phyloP scores from a whole-genome alignment of 2,113 vertebrate species.

The Aphelocoma coerulescens region DNA sequence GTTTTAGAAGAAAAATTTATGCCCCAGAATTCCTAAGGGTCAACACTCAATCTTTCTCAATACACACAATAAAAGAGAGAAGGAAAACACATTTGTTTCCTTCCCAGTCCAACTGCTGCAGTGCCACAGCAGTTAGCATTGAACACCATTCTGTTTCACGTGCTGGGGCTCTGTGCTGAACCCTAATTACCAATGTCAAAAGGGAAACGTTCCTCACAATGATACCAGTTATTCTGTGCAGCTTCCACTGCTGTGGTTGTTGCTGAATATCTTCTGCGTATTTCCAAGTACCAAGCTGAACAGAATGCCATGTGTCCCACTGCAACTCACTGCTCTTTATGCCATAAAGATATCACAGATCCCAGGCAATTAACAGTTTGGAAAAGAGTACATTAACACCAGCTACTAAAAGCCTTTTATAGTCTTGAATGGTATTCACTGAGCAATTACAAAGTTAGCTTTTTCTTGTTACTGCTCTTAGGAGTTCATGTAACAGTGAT shows the following conservation, averaged over 20 bases:
- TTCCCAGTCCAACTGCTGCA: background rate
- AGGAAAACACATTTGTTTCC: conserved; percentile 15
- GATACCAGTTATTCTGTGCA: background rate
- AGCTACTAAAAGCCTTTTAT: background rate
- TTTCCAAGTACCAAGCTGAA: background rate
- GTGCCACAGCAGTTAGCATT: background rate
- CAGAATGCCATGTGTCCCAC: background rate
- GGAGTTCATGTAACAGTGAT: background rate
- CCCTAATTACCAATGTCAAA: background rate
- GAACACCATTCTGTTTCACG: background rate
- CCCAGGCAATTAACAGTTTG: background rate
- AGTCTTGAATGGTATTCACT: background rate
- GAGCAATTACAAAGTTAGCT: background rate
- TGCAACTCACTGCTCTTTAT: background rate
- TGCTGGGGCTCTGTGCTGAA: background rate
- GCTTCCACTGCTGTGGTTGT: background rate
- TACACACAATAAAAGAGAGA: conserved; percentile 21
- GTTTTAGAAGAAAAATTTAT: conserved; percentile 35
- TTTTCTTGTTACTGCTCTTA: background rate
- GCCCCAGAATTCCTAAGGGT: conserved; percentile 34
- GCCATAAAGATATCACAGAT: background rate
- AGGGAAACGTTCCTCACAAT: background rate
- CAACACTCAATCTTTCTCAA: conserved; percentile 21
- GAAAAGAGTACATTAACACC: background rate
- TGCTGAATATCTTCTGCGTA: background rate